These are phyloP conservation scores for Ptilorrhoa leucosticta DNA, from an alignment of 2,113 vertebrate genomes.

Conservation along the genomic window DNA sequence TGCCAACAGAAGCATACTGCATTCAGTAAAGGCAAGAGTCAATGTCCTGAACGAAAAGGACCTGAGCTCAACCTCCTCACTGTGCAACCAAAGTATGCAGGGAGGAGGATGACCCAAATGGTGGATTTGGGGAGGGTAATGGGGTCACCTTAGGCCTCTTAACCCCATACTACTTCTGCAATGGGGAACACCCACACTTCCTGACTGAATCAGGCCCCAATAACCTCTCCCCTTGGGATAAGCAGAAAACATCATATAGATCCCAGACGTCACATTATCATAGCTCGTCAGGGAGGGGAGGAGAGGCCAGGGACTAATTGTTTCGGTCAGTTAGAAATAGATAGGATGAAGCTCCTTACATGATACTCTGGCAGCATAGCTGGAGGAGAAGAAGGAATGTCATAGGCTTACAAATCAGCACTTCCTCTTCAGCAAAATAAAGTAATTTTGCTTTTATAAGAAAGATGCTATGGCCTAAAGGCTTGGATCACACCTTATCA, in stretches of 20 bases:
- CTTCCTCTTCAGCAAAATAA: background rate
- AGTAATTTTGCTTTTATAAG: background rate
- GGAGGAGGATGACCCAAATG: background rate
- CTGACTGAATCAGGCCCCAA: background rate
- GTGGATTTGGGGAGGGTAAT: background rate
- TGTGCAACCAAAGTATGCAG: background rate
- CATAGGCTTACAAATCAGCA: background rate
- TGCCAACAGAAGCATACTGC: conserved; percentile 21
- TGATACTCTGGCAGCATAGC: background rate
- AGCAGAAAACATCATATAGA: background rate
- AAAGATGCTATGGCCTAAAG: background rate
- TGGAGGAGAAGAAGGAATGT: background rate
- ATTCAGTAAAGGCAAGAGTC: background rate
- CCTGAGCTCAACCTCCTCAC: background rate
- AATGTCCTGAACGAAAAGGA: background rate
- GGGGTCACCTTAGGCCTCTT: background rate
- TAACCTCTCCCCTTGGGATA: background rate
- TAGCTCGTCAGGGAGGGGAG: background rate
- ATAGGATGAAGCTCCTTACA: background rate
- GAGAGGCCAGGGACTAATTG: background rate
- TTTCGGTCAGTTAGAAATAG: background rate
- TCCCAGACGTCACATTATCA: background rate
- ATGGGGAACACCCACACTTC: background rate
- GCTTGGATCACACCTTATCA: background rate
- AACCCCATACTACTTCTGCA: background rate